Evolutionary conservation across 2,797 vertebrate genomes (phyloP).

Genomic region (Champsocephalus esox): DNA sequence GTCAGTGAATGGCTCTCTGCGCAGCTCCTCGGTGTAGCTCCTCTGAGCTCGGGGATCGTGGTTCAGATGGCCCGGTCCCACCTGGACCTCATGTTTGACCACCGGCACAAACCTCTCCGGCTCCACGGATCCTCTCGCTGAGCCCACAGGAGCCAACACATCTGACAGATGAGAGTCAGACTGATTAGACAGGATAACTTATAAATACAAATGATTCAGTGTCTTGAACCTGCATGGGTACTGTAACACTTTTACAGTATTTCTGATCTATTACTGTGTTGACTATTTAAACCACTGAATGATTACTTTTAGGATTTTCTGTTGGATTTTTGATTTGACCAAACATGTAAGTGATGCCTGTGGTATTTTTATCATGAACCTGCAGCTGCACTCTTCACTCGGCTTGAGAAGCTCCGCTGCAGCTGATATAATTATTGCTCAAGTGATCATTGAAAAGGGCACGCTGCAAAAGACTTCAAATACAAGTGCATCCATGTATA

Average conservation of each 20-base stretch:
- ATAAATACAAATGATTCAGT: not conserved
- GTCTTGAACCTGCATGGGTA: not conserved
- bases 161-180: constrained; percentile 35
- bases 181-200: not conserved
- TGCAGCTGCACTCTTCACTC: constrained; percentile 47
- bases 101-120: constrained; percentile 60
- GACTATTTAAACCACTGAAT: no score
- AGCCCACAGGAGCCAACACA: constrained; percentile 27
- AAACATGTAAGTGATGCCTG: constrained; percentile 4
- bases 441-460: constrained; percentile 21
- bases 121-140: constrained; percentile 61
- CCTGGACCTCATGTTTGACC: constrained; percentile 62
- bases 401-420: constrained; percentile 29
- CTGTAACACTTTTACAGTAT: not conserved
- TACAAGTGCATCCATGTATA: constrained; percentile 4
- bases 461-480: constrained; percentile 8
- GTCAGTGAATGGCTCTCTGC: constrained; percentile 77
- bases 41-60: constrained; percentile 71
- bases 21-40: constrained; percentile 78
- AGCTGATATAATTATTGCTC: constrained; percentile 51
- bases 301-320: no score
- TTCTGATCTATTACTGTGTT: not conserved
- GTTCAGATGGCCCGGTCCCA: constrained; percentile 65
- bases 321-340: not conserved
- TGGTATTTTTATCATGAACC: constrained; percentile 23